These are phyloP conservation scores for Nomada ruficornis DNA, from an alignment of 2,888 invertebrate species.

Conservation along the genomic window DNA sequence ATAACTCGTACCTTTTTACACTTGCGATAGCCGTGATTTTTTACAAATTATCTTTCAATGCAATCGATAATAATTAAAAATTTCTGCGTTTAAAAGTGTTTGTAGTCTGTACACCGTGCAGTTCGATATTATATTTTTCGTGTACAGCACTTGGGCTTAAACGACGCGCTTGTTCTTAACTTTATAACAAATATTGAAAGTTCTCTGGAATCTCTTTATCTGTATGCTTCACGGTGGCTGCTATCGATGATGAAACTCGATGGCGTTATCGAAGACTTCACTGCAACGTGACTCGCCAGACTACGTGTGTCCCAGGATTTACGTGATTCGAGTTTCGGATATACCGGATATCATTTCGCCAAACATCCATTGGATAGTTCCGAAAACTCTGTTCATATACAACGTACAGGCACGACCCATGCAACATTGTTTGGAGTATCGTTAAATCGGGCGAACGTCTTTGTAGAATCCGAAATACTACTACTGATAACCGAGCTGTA, in stretches of 20 bases:
- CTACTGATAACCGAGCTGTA: not conserved
- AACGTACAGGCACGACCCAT: not conserved
- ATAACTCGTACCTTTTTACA: too few relatives aligned
- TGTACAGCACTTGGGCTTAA: too few relatives aligned
- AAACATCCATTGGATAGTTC: conserved; percentile 41
- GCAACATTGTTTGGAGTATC: conserved; percentile 16
- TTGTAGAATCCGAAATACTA: not conserved
- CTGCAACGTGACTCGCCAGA: conserved; percentile 48
- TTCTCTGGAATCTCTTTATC: not conserved
- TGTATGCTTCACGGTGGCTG: conserved; percentile 5
- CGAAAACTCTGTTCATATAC: not conserved
- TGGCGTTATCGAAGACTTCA: conserved; percentile 37
- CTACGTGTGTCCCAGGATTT: conserved; percentile 38
- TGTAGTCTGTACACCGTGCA: too few relatives aligned
- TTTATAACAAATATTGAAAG: not conserved
- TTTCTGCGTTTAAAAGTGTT: too few relatives aligned
- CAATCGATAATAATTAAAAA: too few relatives aligned
- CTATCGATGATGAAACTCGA: conserved; percentile 48
- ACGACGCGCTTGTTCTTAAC: not conserved
- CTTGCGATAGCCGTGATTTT: too few relatives aligned
- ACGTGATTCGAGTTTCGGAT: conserved; percentile 55
- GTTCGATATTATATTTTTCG: not conserved
- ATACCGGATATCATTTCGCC: conserved; percentile 43
- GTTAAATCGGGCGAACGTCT: conserved; percentile 18
- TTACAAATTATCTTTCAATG: too few relatives aligned